Conservation (phyloP, 30 jellyfish, hydroid and myxozoan species). For the Aurelia sp. region DNA sequence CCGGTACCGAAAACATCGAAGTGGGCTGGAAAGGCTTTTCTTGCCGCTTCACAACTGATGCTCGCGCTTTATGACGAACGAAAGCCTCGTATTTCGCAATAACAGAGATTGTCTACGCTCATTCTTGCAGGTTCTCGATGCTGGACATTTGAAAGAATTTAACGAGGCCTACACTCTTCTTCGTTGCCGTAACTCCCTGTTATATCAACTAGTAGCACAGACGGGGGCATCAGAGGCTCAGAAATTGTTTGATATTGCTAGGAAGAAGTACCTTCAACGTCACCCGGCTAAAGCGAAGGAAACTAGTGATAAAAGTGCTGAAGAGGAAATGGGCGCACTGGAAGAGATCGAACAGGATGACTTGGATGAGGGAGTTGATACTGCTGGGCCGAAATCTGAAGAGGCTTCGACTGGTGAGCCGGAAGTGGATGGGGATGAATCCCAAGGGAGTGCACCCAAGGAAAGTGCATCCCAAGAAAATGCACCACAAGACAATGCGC, state of each 20-base stretch:
- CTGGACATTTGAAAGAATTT: conserved; percentile 88
- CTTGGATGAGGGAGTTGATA: conserved; percentile 44
- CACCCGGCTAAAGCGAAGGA: conserved; percentile 45
- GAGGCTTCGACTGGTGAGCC: no score
- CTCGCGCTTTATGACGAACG: no score
- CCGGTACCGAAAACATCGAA: no score
- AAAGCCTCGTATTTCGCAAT: no score
- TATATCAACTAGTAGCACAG: conserved; percentile 87
- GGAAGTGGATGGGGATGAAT: no score
- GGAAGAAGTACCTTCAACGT: conserved; percentile 69
- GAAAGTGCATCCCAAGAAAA: no score
- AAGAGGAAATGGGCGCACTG: conserved; percentile 78
- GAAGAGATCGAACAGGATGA: conserved; percentile 62
- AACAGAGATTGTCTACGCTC: no score
- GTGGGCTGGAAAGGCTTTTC: no score
- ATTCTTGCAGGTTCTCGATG: conserved; percentile 85
- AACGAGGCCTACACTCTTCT: conserved; percentile 85
- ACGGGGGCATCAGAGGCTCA: conserved; percentile 97
- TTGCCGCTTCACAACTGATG: no score
- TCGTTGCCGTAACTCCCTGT: conserved; percentile 82
- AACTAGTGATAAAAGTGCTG: conserved; percentile 17
- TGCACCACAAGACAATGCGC: neutral
- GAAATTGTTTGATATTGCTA: conserved; percentile 86
- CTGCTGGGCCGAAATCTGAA: no score
- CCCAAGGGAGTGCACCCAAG: neutral